Base-by-base conservation (phyloP, 1,140 invertebrate species). In the Pseudomyrmex cubaensis region DNA sequence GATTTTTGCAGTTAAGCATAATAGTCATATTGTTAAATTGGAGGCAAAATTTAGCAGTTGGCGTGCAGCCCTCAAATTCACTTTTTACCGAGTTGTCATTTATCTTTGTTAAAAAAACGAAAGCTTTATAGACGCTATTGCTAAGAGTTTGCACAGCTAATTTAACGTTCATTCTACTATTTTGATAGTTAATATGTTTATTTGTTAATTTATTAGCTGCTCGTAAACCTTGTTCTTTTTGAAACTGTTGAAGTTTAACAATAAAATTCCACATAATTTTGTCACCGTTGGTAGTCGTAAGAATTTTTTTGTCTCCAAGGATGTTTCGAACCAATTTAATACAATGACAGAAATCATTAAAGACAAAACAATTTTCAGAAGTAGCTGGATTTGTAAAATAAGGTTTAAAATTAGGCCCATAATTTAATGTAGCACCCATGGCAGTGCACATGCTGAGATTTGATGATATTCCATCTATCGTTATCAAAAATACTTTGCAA, bases 321-420 rank as follows among this genome's bases (percentile, higher is more conserved):
- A 35, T 64, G n/a, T 64, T 64, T 44, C 35, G 7, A 2, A 50
- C 10, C 13, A 67, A 64, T 22, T 67, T 67, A 7, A 67, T 48
- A 1, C 13, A 15, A 17, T 67, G 46, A 22, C 46, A 67, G 1
- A 48, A 17, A 67, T 67, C 64, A 2, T 20, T 5, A 22, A 67
- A 67, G 0, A 67, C 17, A 50, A 13, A 67, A 50, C 64, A 67
- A 20, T 13, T 7, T 5, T 67, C 46, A 2, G 2, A 3, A 20
- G 64, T 66, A 1, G 12, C 15, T 2, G 44, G 64, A 67, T 67
- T 67, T 20, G 8, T 67, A 12, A 67, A 67, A 50, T 48, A 67
- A 2, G 17, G 64, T 17, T 67, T 67, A 9, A 67, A 48, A 20
- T 67, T 22, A 13, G n/a, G 9, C 9, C 64, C 64, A 50, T 67